These are phyloP conservation scores for Eumaeus atala DNA, from an alignment of 1,140 invertebrate species.

Conservation along the genomic window DNA sequence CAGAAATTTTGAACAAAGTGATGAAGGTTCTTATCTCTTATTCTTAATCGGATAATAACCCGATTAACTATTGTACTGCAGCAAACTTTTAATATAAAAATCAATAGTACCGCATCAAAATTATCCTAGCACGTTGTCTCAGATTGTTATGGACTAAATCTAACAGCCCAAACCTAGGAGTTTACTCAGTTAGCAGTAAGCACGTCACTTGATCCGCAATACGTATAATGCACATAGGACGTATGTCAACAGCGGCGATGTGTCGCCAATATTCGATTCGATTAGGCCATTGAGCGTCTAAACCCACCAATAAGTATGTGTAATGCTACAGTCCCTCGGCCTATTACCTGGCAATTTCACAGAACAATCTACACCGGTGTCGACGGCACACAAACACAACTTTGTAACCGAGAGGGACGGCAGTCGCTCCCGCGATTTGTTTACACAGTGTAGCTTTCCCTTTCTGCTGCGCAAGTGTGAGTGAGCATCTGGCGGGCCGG, in stretches of 20 bases:
- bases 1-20: no score
- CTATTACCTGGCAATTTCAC: constrained; percentile 74
- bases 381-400: constrained; percentile 61
- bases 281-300: constrained; percentile 61
- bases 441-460: constrained; percentile 72
- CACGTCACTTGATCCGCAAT: no score
- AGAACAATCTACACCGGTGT: constrained; percentile 68
- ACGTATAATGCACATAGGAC: no score
- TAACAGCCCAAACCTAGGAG: no score
- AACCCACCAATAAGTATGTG: constrained; percentile 67
- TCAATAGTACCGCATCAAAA: no score
- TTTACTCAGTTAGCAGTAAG: no score
- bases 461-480: constrained; percentile 56
- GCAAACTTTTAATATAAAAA: no score
- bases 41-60: no score
- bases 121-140: no score
- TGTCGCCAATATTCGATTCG: constrained; percentile 63
- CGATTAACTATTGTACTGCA: no score
- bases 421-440: constrained; percentile 57
- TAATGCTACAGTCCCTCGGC: constrained; percentile 68
- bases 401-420: constrained; percentile 61
- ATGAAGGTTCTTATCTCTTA: no score
- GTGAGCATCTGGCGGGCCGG: constrained; percentile 60
- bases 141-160: no score
- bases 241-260: constrained; percentile 39